Percentiles rank a stretch among this genome's conserved stretches.
Conservation (phyloP, 2,113 vertebrate species). For the Piprites chloris region DNA sequence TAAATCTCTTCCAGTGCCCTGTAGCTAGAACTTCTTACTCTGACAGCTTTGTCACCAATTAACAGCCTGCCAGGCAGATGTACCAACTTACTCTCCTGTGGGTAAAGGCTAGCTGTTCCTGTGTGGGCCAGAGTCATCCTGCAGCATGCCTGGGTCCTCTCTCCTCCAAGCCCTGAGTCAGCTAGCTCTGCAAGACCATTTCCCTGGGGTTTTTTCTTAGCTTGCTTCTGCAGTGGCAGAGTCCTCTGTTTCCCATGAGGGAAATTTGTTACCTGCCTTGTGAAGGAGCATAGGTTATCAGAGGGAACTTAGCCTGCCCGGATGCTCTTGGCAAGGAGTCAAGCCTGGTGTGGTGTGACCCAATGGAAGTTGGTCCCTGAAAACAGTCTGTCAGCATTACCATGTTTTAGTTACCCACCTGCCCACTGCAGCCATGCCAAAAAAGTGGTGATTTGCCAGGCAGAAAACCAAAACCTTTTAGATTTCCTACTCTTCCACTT, state of each 20-base stretch:
- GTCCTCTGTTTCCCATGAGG: fast-evolving
- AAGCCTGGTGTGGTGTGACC: neutral
- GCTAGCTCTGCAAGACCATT: neutral
- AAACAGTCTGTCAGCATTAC: neutral
- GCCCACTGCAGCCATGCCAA: neutral
- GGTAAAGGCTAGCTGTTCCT: neutral
- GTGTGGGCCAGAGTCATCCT: fast-evolving
- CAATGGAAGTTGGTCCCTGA: neutral
- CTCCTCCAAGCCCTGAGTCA: neutral
- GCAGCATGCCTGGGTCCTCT: too few relatives aligned
- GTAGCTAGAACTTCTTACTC: neutral
- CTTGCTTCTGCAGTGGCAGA: neutral
- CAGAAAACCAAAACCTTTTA: neutral
- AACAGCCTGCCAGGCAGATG: neutral
- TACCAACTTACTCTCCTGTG: neutral
- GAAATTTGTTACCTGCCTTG: neutral
- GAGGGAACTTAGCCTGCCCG: neutral
- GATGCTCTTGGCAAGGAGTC: neutral
- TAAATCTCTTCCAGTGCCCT: neutral
- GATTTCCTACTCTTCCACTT: neutral
- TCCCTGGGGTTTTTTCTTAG: neutral
- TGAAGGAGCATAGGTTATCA: neutral
- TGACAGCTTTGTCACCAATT: neutral
- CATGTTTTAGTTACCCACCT: neutral
- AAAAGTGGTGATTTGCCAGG: neutral